Conservation (phyloP, 2,888 invertebrate species). For the Herminia tarsipennalis region DNA sequence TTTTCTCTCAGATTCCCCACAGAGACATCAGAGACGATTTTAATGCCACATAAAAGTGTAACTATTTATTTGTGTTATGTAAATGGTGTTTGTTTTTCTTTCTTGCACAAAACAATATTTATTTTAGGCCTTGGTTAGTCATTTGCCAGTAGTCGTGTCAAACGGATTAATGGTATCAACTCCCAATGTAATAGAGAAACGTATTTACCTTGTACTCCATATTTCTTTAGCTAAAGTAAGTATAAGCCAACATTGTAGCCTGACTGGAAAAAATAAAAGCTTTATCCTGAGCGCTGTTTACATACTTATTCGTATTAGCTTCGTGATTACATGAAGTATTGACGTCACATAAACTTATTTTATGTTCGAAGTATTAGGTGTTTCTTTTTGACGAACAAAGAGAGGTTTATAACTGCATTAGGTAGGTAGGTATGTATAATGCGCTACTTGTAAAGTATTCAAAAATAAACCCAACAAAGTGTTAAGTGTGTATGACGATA, state of each 20-base stretch:
- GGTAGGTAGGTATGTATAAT: slow-evolving; percentile 4
- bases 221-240: slow-evolving; percentile 22
- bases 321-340: slow-evolving; percentile 35
- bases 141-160: slow-evolving; percentile 23
- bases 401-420: slow-evolving; percentile 12
- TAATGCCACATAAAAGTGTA: slow-evolving; percentile 22
- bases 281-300: slow-evolving; percentile 29
- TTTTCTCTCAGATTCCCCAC: slow-evolving; percentile 10
- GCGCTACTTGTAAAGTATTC: slow-evolving; percentile 8
- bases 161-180: slow-evolving; percentile 41
- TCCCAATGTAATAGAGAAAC: slow-evolving; percentile 32
- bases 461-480: slow-evolving; percentile 34
- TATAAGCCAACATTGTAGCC: slow-evolving; percentile 29
- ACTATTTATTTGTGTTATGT: slow-evolving; percentile 25
- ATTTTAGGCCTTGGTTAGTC: slow-evolving; percentile 10
- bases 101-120: slow-evolving; percentile 17
- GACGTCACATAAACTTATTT: slow-evolving; percentile 35
- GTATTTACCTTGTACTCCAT: slow-evolving; percentile 31
- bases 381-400: slow-evolving; percentile 27
- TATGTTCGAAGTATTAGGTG: slow-evolving; percentile 16
- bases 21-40: slow-evolving; percentile 19
- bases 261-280: slow-evolving; percentile 39
- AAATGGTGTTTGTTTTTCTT: slow-evolving; percentile 13
- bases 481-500: slow-evolving; percentile 25
- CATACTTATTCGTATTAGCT: slow-evolving; percentile 28